Conservation (phyloP, 1,140 invertebrate genomes). For the Drosophila nannoptera region DNA sequence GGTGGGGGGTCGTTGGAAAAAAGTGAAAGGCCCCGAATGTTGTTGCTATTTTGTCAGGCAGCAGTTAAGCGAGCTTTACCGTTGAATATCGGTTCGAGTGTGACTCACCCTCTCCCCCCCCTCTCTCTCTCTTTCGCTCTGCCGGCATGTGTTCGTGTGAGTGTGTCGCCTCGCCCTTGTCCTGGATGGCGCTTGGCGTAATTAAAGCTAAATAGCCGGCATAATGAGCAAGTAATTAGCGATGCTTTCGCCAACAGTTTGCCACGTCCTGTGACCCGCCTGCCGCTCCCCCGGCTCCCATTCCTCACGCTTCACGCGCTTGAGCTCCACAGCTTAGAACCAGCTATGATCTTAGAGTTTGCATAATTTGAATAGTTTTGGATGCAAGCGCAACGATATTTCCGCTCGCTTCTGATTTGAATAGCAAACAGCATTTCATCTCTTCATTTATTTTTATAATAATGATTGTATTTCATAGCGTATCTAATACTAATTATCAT, state of each 20-base stretch:
- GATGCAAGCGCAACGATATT: not conserved
- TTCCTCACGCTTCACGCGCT: slow-evolving; percentile 13
- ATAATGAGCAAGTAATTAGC: slow-evolving; percentile 79
- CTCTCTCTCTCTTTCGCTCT: slow-evolving; percentile 8
- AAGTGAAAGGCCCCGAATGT: slow-evolving; percentile 66
- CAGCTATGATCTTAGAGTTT: not conserved
- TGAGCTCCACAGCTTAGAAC: not conserved
- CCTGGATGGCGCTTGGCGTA: slow-evolving; percentile 69
- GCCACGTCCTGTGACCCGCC: slow-evolving; percentile 25
- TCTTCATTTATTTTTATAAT: no score
- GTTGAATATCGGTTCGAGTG: slow-evolving; percentile 49
- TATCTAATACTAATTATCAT: slow-evolving; percentile 35
- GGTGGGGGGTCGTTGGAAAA: slow-evolving; percentile 42
- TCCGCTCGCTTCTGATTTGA: not conserved
- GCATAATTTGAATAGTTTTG: slow-evolving; percentile 22
- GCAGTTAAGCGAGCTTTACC: slow-evolving; percentile 61
- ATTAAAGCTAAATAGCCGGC: slow-evolving; percentile 78
- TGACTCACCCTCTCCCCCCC: not conserved
- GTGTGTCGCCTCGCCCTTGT: slow-evolving; percentile 52
- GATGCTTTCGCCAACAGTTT: slow-evolving; percentile 62
- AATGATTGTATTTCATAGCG: no score
- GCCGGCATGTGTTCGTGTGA: slow-evolving; percentile 14
- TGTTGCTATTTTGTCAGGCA: slow-evolving; percentile 50
- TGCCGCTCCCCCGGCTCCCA: slow-evolving; percentile 10
- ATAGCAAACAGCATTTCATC: no score